phyloP scores from a whole-genome alignment of 1,140 invertebrate genomes.

The Lamellibrachia luymesi region DNA sequence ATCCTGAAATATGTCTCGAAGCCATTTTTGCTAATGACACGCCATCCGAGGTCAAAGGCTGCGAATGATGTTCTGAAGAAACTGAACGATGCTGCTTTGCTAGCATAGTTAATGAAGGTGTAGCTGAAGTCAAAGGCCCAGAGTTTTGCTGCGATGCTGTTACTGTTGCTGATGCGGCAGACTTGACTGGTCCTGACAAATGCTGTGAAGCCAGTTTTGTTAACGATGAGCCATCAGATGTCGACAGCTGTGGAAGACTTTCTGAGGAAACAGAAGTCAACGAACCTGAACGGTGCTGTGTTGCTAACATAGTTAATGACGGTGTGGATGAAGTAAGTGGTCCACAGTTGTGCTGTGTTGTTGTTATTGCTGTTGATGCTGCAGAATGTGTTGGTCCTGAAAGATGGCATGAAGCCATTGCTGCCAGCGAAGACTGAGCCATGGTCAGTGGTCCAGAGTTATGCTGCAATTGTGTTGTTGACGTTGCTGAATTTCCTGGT shows the following conservation, averaged over 20 bases:
- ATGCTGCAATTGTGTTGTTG: background rate
- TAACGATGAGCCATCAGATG: background rate
- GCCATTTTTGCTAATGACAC: background rate
- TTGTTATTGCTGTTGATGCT: background rate
- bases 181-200: background rate
- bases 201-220: background rate
- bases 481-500: background rate
- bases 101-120: background rate
- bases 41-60: background rate
- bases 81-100: background rate
- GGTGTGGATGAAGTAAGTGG: background rate
- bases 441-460: too few species aligned
- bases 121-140: background rate
- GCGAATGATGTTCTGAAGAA: background rate
- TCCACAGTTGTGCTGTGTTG: background rate
- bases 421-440: background rate
- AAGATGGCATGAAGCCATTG: background rate
- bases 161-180: background rate
- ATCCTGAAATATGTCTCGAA: background rate
- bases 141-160: background rate
- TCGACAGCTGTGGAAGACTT: background rate
- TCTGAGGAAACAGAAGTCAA: background rate
- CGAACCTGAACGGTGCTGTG: constrained; percentile 3
- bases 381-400: background rate
- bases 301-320: background rate